Evolutionary conservation across 2,888 invertebrate species (phyloP).

Genomic region (Anticlea derivata): DNA sequence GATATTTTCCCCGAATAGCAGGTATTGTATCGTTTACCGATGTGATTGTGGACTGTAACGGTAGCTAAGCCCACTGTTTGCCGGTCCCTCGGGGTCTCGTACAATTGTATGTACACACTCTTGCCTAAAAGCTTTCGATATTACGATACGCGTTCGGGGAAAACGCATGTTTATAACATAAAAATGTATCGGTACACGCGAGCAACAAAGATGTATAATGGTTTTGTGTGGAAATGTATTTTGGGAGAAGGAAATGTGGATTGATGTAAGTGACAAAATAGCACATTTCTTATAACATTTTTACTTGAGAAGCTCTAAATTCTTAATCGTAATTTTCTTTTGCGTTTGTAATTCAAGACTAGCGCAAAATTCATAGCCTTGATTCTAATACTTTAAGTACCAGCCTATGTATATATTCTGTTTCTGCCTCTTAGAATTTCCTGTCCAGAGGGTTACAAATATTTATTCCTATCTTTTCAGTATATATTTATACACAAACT

Average conservation of each 20-base stretch:
- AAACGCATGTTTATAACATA: constrained; percentile 39
- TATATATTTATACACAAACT: too few relatives aligned
- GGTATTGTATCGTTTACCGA: constrained; percentile 47
- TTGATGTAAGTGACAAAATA: constrained; percentile 14
- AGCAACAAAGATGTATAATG: constrained; percentile 35
- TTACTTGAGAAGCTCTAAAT: too few relatives aligned
- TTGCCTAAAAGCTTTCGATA: constrained; percentile 41
- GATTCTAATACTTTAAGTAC: too few relatives aligned
- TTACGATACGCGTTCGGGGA: constrained; percentile 38
- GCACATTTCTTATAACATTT: background rate
- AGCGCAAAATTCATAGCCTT: too few relatives aligned
- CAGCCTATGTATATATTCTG: too few relatives aligned
- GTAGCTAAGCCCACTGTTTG: constrained; percentile 42
- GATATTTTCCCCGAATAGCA: constrained; percentile 37
- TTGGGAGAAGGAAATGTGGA: constrained; percentile 24
- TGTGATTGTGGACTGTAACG: constrained; percentile 46
- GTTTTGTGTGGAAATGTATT: constrained; percentile 33
- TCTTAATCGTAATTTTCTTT: background rate
- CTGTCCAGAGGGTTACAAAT: too few relatives aligned
- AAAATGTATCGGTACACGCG: constrained; percentile 36
- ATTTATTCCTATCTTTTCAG: too few relatives aligned
- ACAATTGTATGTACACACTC: constrained; percentile 42
- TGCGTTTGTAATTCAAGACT: background rate
- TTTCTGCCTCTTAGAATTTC: background rate
- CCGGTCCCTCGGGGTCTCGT: constrained; percentile 41